Conservation (phyloP, 2,888 invertebrate species). For the Beris chalybata region DNA sequence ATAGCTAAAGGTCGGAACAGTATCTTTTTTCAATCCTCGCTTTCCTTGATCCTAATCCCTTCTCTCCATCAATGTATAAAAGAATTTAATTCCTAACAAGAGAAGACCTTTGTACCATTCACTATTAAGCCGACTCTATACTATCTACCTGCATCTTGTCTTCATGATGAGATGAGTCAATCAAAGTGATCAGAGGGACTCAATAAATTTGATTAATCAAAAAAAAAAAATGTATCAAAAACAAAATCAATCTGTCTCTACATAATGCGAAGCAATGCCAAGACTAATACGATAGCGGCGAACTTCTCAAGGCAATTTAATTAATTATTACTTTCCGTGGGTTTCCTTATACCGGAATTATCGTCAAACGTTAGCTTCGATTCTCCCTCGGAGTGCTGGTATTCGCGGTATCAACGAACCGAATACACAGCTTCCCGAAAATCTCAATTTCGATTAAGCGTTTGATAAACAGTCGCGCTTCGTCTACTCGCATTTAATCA, state of each 20-base stretch:
- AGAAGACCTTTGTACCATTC: too few relatives aligned
- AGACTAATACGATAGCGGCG: conserved; percentile 16
- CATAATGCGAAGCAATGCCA: conserved; percentile 15
- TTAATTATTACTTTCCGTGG: conserved; percentile 15
- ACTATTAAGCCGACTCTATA: too few relatives aligned
- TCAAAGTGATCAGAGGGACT: not conserved
- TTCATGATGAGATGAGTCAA: conserved; percentile 11
- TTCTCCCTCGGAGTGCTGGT: too few relatives aligned
- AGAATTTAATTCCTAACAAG: too few relatives aligned
- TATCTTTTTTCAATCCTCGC: too few relatives aligned
- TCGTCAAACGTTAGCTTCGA: too few relatives aligned
- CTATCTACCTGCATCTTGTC: too few relatives aligned
- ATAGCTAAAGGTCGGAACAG: too few relatives aligned
- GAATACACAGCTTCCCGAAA: not conserved
- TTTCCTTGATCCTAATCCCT: too few relatives aligned
- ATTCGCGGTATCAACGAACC: not conserved
- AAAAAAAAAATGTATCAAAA: conserved; percentile 24
- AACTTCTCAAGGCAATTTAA: conserved; percentile 24
- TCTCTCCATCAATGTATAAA: too few relatives aligned
- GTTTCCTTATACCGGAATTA: too few relatives aligned
- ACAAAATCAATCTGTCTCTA: conserved; percentile 13
- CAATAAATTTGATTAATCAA: conserved; percentile 26
- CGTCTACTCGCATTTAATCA: conserved; percentile 23
- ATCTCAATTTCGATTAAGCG: conserved; percentile 27
- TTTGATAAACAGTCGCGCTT: conserved; percentile 26